Base-by-base conservation (phyloP, 2,797 vertebrate genomes). In the Pempheris klunzingeri region DNA sequence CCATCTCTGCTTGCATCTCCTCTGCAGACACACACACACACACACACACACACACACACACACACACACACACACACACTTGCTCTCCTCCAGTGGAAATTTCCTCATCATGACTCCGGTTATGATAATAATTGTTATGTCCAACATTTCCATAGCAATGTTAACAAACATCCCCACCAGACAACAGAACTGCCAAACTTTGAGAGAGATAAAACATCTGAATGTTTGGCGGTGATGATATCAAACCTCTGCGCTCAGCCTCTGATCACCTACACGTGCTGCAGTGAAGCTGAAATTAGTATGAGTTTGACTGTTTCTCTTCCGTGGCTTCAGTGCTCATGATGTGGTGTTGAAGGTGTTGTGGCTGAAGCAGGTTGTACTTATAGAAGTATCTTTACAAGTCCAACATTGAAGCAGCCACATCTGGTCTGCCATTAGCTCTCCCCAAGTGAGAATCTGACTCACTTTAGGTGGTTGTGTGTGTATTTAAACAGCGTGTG, bases 71-170 rank as follows among this genome's bases (percentile, higher is more conserved):
- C 6, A 53, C 2, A 53, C 57, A 50, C 44, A 65, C 20, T 43
- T 5, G 24, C 39, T 49, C 61, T 54, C 38, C 36, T 41, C 55
- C 71, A 78, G 70, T 85, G 90, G 90, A 94, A 92, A 93, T 87
- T 88, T 90, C 89, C 84, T 80, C 84, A 72, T 82, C 71, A 66
- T 78, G 78, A 79, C 71, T 78, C 76, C 79, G 39, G 58, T 83
- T 90, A 82, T 78, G 70, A 82, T 80, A 83, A 87, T 82, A 84
- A 87, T 65, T 92, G 84, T 90, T 87, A 74, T 86, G 74, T 85
- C 88, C 88, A 87, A 87, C 76, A 85, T 90, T 83, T 74, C 86
- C 85, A 90, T 84, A 78, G 88, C 73, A 47, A 88, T 87, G 73
- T 73, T 78, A 90, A 74, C 82, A 92, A 91, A 86, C 84, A 85